phyloP scores from a whole-genome alignment of 2,888 invertebrate species.

The Hipparchia semele region DNA sequence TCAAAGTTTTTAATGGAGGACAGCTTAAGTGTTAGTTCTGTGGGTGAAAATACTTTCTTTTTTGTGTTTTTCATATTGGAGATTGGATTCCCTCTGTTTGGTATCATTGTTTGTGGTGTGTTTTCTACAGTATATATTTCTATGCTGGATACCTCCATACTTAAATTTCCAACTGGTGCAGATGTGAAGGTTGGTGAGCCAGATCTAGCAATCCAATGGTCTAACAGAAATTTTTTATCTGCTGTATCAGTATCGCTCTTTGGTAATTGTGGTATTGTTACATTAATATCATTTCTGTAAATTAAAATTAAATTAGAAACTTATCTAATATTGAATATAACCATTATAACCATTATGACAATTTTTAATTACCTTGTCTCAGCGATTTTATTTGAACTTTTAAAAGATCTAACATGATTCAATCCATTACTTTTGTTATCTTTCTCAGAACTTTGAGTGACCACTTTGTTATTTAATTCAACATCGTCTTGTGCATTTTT shows the following conservation, averaged over 20 bases:
- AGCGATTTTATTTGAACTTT: conserved; percentile 52
- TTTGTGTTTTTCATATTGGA: conserved; percentile 58
- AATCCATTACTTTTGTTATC: conserved; percentile 50
- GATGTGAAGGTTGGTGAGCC: conserved; percentile 78
- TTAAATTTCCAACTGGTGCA: conserved; percentile 70
- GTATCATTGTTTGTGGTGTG: conserved; percentile 61
- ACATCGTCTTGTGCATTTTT: conserved; percentile 63
- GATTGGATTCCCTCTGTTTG: conserved; percentile 55
- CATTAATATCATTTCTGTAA: conserved; percentile 48
- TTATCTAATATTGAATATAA: neutral
- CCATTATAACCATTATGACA: neutral
- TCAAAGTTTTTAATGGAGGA: conserved; percentile 69
- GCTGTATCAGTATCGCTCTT: conserved; percentile 70
- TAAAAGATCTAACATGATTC: conserved; percentile 68
- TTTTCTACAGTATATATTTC: conserved; percentile 78
- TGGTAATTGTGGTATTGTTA: conserved; percentile 49
- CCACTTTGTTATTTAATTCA: conserved; percentile 71
- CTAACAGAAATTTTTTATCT: conserved; percentile 78
- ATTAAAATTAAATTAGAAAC: conserved; percentile 6
- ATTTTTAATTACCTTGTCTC: conserved; percentile 39
- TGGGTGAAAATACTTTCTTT: conserved; percentile 75
- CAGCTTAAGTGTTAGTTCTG: conserved; percentile 74
- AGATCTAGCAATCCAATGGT: conserved; percentile 79
- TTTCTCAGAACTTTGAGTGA: conserved; percentile 49
- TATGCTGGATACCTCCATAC: conserved; percentile 71